Percentiles rank a stretch among this genome's conserved stretches.
phyloP scores from a whole-genome alignment of 2,113 vertebrate genomes.

The Odobenus rosmarus region DNA sequence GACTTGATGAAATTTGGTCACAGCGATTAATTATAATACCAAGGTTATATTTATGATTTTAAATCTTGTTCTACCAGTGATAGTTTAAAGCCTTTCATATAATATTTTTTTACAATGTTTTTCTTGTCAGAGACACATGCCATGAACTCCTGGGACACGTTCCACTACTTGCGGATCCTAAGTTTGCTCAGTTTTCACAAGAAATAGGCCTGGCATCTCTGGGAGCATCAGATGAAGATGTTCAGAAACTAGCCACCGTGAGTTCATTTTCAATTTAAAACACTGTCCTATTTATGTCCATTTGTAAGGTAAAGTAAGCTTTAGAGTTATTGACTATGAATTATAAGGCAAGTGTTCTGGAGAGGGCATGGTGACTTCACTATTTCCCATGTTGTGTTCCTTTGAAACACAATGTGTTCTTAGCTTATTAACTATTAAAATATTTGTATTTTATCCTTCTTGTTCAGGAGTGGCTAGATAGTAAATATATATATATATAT shows the following conservation, averaged over 20 bases:
- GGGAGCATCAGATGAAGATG: slow-evolving; percentile 95
- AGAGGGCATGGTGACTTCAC: not conserved
- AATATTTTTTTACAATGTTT: slow-evolving; percentile 62
- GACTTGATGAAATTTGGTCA: not conserved
- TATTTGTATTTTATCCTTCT: slow-evolving; percentile 2
- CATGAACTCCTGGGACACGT: slow-evolving; percentile 98
- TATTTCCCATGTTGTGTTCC: not conserved
- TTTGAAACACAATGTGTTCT: not conserved
- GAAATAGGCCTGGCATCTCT: slow-evolving; percentile 98
- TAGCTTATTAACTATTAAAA: not conserved
- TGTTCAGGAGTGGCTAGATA: not conserved
- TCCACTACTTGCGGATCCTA: slow-evolving; percentile 96
- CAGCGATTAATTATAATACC: not conserved
- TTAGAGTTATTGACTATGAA: not conserved
- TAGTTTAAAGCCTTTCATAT: slow-evolving; percentile 20
- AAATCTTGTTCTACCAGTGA: not conserved
- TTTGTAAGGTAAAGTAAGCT: not conserved
- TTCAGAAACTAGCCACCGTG: slow-evolving; percentile 98
- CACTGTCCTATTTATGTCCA: not conserved
- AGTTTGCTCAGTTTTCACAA: slow-evolving; percentile 98
- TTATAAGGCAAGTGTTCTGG: not conserved
- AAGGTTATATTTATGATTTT: not conserved
- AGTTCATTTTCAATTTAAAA: slow-evolving; percentile 82
- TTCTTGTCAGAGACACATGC: slow-evolving; percentile 93
- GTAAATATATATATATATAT: not conserved